Conservation (phyloP, 2,888 invertebrate species). For the Drosophila mettleri region DNA sequence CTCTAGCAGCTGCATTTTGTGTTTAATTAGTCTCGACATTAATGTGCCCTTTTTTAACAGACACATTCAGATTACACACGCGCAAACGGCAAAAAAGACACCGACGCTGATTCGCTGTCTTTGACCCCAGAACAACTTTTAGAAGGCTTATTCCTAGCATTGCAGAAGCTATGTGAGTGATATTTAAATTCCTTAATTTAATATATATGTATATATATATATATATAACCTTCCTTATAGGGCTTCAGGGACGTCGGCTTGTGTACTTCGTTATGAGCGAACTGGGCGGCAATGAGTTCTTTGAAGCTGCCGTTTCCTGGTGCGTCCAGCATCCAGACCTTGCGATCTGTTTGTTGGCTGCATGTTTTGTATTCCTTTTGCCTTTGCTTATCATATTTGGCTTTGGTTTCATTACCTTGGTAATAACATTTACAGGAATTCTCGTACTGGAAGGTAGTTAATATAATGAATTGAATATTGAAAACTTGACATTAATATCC, state of each 20-base stretch:
- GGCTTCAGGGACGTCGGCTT: constrained; percentile 56
- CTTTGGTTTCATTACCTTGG: constrained; percentile 80
- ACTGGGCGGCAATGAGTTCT: constrained; percentile 67
- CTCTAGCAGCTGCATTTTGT: background rate
- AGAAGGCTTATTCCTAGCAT: constrained; percentile 21
- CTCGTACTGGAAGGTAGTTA: constrained; percentile 83
- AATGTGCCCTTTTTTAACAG: constrained; percentile 26
- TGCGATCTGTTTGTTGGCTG: constrained; percentile 68
- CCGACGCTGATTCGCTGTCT: background rate
- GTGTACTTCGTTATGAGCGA: constrained; percentile 62
- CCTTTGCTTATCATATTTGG: constrained; percentile 82
- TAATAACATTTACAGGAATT: constrained; percentile 83
- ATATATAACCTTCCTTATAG: constrained; percentile 39
- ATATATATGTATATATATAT: no score
- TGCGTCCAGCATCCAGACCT: constrained; percentile 72
- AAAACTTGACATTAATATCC: background rate
- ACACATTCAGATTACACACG: constrained; percentile 21
- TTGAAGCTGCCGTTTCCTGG: constrained; percentile 67
- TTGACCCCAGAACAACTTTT: constrained; percentile 41
- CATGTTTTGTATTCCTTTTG: constrained; percentile 64
- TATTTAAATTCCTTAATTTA: background rate
- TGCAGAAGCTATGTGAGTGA: constrained; percentile 50
- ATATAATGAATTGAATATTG: background rate
- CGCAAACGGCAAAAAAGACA: constrained; percentile 14
- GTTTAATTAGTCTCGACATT: constrained; percentile 24